Evolutionary conservation across 2,888 invertebrate species (phyloP), one percentile per base, ranked within the genome.

Genomic region (Lasioglossum figueresi): DNA sequence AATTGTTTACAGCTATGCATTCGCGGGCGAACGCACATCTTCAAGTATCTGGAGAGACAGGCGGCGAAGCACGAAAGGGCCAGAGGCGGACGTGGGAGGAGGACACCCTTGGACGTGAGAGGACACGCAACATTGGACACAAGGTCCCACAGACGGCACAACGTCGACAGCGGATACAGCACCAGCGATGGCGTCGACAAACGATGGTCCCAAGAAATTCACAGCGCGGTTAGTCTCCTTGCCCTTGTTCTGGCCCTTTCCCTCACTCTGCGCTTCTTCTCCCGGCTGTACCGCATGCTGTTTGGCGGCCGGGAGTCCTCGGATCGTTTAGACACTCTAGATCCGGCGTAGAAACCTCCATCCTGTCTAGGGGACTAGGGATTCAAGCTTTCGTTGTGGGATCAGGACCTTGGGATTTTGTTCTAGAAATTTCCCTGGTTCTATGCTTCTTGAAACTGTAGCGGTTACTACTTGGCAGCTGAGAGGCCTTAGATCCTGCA

Each of bases 11-110:
- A 98, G 98, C 96, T 98, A 91, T 99, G 99, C 95, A 97, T 97
- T 95, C 97, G 98, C 95, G 99, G 99, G 91, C 97, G 98, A 93
- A 98, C 98, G 93, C 99, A 99, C 95, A 98, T 99, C 92, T 99
- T 99, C 96, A 99, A 99, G 95, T 99, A 98, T 95, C 96, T 99
- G 91, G 98, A 99, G 95, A 97, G 97, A 93, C 98, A 98, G 95
- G 98, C 98, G 74, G 96, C 97, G 93, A 98, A 97, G 95, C 96
- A 96, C 92, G 96, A 97, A 90, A 94, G 95, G 88, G 95, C 95
- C 89, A 94, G 95, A 87, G 95, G 95, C 16, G 94, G 95, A 79
- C 93, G 95, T 34, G 93, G 96, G 96, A 92, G 92, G 95, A 85
- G 95, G 95, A 88, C 93, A 95, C 92, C 95, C 95, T 95, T 95